These are phyloP conservation scores for Planiliza haematocheilus DNA, from an alignment of 2,113 vertebrate genomes.

Conservation along the genomic window DNA sequence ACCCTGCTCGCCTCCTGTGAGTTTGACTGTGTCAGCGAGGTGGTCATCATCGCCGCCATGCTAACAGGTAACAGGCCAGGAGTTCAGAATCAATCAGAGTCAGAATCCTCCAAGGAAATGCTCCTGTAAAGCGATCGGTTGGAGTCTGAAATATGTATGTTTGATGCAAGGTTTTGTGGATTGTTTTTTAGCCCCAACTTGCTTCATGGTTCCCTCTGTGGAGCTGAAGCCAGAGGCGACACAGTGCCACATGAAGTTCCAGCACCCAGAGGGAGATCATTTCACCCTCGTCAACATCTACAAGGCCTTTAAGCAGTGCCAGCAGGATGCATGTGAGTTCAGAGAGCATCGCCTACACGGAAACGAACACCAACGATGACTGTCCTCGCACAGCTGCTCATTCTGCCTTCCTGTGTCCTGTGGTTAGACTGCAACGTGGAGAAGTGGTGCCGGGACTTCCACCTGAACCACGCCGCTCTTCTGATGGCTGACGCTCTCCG, in stretches of 20 bases:
- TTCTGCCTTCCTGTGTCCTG: neutral
- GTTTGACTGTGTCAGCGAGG: constrained; percentile 92
- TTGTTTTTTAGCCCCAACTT: constrained; percentile 83
- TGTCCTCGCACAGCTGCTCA: neutral
- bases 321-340: constrained; percentile 76
- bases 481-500: constrained; percentile 83
- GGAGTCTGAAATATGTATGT: no score
- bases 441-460: constrained; percentile 88
- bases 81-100: no score
- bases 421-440: constrained; percentile 79
- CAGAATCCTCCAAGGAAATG: no score
- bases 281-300: constrained; percentile 91
- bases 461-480: constrained; percentile 84
- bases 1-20: constrained; percentile 91
- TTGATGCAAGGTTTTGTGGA: no score
- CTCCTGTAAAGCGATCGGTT: no score
- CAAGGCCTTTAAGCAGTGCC: constrained; percentile 86
- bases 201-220: constrained; percentile 80
- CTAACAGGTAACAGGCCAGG: constrained; percentile 85
- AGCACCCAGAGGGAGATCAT: constrained; percentile 92
- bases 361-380: neutral
- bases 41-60: constrained; percentile 93
- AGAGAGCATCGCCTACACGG: neutral
- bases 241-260: constrained; percentile 83
- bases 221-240: constrained; percentile 83